Evolutionary conservation across 2,113 vertebrate genomes (phyloP), one percentile per base, ranked within the genome.

Genomic region (Myodes glareolus): DNA sequence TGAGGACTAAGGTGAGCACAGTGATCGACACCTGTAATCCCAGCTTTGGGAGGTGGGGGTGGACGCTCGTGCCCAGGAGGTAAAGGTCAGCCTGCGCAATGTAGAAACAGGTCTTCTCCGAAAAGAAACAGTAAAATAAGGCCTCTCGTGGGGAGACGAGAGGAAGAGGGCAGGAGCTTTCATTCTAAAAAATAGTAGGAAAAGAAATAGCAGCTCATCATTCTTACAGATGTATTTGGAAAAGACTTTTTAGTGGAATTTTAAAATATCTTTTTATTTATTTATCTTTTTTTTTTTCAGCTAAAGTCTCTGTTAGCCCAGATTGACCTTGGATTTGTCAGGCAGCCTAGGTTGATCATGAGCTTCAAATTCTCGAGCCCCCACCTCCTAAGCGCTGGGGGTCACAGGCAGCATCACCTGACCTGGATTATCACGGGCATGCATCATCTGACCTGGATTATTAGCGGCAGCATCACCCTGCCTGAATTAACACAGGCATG

Each of bases 191-290:
- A 89, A 67, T 76, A 50, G 45, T 19, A 52, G 88, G 76, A 91
- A 94, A 95, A 75, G 13, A 65, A 73, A 61, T 78, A 78, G 67
- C 82, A 89, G 81, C 29, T 11, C 42, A 88, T 75, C 92, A 90
- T 17, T 68, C 36, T 80, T 80, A 95, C 17, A 80, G 36, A 88
- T 27, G 33, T 39, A 31, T 78, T 84, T 92, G 39, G 89, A 33
- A 80, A 90, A 63, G 13, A 50, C 7, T 50, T 47, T 36, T 77
- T 42, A 82, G 87, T 23, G 50, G 65, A 95, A 82, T 73, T 68
- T 12, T 12, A 7, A 7, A 68, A 33, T 23, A 42, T 47, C 27
- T 45, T 86, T 52, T 67, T 45, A 75, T 75, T 58, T 55, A 58
- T 58, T 39, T 82, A 81, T 25, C n/a, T 19, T 23, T 6, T n/a